Evolutionary conservation across 35 echinoderm and acorn worm genomes (phyloP).

Genomic region (Heliocidaris tuberculata): DNA sequence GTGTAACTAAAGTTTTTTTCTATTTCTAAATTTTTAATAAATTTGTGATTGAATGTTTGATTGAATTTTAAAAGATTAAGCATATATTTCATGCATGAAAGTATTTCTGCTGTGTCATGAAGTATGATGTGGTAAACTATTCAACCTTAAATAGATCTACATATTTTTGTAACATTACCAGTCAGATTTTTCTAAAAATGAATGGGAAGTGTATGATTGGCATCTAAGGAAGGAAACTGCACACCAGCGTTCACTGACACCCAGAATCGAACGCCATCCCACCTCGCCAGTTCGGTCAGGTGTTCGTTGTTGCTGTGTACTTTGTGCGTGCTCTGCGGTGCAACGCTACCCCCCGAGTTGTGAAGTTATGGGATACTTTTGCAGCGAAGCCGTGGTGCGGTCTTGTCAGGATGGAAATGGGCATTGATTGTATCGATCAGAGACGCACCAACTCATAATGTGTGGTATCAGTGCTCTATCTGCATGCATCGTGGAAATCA

Average conservation of each 20-base stretch:
- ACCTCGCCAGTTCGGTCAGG: neutral
- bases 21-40: too few relatives aligned
- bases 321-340: conserved; percentile 13
- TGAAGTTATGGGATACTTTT: neutral
- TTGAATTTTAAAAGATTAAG: too few relatives aligned
- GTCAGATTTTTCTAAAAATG: neutral
- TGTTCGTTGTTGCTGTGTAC: neutral
- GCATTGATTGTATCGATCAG: conserved; percentile 25
- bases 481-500: neutral
- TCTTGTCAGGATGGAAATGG: conserved; percentile 39
- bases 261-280: neutral
- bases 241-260: conserved; percentile 30
- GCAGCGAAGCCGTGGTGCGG: neutral
- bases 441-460: conserved; percentile 25
- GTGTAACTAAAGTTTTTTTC: too few relatives aligned
- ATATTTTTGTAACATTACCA: neutral
- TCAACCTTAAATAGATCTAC: neutral
- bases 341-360: conserved; percentile 3
- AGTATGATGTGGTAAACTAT: too few relatives aligned
- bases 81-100: too few relatives aligned
- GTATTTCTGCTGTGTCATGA: too few relatives aligned
- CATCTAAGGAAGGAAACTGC: neutral
- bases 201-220: conserved; percentile 3
- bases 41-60: too few relatives aligned
- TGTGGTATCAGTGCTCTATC: conserved; percentile 22